These are phyloP conservation scores for Stylophora pistillata DNA, from an alignment of 64 coral and sea anemone genomes.

Conservation along the genomic window DNA sequence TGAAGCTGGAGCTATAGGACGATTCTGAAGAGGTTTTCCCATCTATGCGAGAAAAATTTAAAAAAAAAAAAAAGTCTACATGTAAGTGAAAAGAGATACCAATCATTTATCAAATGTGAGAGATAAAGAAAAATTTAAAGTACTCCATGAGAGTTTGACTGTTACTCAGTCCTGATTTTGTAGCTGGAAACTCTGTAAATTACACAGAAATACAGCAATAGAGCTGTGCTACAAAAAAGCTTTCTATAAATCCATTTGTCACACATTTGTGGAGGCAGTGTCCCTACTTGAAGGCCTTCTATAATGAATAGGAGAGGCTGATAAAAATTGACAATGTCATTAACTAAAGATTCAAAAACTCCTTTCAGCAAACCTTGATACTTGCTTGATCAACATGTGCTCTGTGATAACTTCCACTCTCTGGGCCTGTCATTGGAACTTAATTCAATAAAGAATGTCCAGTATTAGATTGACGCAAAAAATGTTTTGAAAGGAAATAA, in stretches of 20 bases:
- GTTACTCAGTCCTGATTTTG: no score
- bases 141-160: no score
- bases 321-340: no score
- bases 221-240: not conserved
- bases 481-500: not conserved
- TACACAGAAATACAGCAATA: no score
- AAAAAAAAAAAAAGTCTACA: not conserved
- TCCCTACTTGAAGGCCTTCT: no score
- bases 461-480: not conserved
- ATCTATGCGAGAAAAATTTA: not conserved
- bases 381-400: slow-evolving; percentile 34
- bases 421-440: slow-evolving; percentile 27
- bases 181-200: no score
- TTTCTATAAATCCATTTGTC: not conserved
- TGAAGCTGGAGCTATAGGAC: slow-evolving; percentile 66
- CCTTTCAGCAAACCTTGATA: slow-evolving; percentile 4
- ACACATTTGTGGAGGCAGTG: not conserved
- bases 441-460: not conserved
- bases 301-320: no score
- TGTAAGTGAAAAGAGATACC: not conserved
- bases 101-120: no score
- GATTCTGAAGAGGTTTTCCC: slow-evolving; percentile 55
- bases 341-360: not conserved
- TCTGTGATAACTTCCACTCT: slow-evolving; percentile 38
- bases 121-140: no score